phyloP scores from a whole-genome alignment of 2,888 invertebrate species.

The Amphipoea lucens region DNA sequence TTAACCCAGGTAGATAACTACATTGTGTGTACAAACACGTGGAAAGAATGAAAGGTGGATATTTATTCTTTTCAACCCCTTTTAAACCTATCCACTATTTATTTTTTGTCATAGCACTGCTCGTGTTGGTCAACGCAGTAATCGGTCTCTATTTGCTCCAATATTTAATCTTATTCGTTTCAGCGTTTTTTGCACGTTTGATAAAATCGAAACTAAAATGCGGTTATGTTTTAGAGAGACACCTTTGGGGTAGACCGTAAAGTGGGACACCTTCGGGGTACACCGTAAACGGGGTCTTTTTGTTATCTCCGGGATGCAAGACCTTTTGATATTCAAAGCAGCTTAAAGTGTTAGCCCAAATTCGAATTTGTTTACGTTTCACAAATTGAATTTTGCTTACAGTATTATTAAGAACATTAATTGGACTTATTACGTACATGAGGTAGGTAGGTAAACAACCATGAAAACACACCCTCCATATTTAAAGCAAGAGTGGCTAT shows the following conservation, averaged over 20 bases:
- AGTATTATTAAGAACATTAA: not conserved
- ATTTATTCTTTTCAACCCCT: conserved; percentile 8
- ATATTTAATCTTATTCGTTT: conserved; percentile 18
- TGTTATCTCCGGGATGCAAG: conserved; percentile 9
- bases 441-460: not conserved
- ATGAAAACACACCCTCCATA: too few species aligned
- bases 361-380: conserved; percentile 1
- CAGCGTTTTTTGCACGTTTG: conserved; percentile 3
- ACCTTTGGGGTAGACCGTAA: not conserved
- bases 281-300: not conserved
- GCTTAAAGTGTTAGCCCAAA: conserved; percentile 4
- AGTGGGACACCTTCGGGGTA: not conserved
- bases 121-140: not conserved
- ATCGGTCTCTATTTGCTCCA: conserved; percentile 16
- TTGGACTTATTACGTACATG: not conserved
- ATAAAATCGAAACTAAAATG: not conserved
- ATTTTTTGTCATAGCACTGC: conserved; percentile 13
- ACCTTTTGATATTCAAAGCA: conserved; percentile 21
- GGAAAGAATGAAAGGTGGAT: not conserved
- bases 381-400: not conserved
- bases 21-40: conserved; percentile 1
- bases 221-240: too few species aligned
- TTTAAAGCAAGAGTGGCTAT: not conserved
- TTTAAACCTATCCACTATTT: conserved; percentile 9
- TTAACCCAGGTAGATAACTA: not conserved